Evolutionary conservation across 2,888 invertebrate genomes (phyloP).

Genomic region (Ichneumon xanthorius): DNA sequence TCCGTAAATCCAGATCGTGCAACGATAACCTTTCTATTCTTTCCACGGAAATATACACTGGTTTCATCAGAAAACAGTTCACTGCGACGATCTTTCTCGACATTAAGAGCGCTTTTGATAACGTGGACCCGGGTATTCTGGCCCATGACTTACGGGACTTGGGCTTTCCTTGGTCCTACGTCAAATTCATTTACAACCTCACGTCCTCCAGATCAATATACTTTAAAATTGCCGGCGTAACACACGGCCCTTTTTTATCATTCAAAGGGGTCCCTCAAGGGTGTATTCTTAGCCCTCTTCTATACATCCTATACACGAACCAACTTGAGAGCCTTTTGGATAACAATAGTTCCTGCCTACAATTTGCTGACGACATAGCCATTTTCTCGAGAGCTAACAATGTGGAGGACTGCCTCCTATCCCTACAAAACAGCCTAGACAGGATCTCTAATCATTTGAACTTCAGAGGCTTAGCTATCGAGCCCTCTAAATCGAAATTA

Average conservation of each 20-base stretch:
- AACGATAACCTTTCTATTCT: conserved; percentile 34
- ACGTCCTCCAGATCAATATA: conserved; percentile 22
- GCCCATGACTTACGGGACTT: not conserved
- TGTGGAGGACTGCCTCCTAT: not conserved
- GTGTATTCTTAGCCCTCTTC: conserved; percentile 33
- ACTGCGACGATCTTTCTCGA: conserved; percentile 49
- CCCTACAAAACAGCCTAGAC: conserved; percentile 23
- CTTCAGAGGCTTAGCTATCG: conserved; percentile 17
- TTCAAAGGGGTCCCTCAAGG: conserved; percentile 52
- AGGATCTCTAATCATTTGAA: conserved; percentile 18
- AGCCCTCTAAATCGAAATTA: conserved; percentile 47
- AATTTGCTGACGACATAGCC: conserved; percentile 54
- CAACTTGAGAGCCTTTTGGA: not conserved
- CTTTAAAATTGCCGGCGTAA: conserved; percentile 36
- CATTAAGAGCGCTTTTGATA: conserved; percentile 50
- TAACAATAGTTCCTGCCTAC: not conserved
- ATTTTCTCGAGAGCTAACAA: not conserved
- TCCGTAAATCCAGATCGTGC: conserved; percentile 14
- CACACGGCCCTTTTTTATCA: conserved; percentile 11
- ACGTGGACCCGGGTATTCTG: conserved; percentile 26
- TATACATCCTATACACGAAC: conserved; percentile 47
- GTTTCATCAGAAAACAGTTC: not conserved
- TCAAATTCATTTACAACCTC: conserved; percentile 45
- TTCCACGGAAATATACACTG: conserved; percentile 8
- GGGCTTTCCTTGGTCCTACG: conserved; percentile 14